Percentiles rank a stretch among this genome's conserved stretches.
phyloP scores from a whole-genome alignment of 2,888 invertebrate species.

The Leucophenga maculata region DNA sequence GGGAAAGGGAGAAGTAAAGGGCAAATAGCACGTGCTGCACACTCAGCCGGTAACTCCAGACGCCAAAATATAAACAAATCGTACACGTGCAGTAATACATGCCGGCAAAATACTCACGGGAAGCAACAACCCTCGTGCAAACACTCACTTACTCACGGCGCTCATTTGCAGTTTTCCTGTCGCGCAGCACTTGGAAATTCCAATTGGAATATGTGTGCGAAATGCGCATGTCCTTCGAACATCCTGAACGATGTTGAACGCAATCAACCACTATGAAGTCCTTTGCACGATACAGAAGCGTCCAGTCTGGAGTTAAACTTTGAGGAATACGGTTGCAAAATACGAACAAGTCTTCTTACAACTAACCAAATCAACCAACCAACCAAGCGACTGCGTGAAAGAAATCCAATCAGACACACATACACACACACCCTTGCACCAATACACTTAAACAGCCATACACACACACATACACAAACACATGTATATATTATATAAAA shows the following conservation, averaged over 20 bases:
- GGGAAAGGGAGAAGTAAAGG: neutral
- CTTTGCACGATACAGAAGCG: constrained; percentile 57
- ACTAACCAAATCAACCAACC: constrained; percentile 42
- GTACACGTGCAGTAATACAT: neutral
- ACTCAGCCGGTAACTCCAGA: constrained; percentile 16
- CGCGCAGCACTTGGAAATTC: constrained; percentile 42
- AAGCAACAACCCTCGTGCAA: constrained; percentile 38
- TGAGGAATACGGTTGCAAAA: constrained; percentile 69
- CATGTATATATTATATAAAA: constrained; percentile 57
- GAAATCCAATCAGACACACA: constrained; percentile 59
- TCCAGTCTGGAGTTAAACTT: constrained; percentile 71
- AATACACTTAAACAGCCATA: constrained; percentile 27
- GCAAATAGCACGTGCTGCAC: constrained; percentile 11
- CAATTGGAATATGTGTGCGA: constrained; percentile 52
- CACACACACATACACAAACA: constrained; percentile 41
- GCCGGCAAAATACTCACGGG: constrained; percentile 1
- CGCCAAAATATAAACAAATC: constrained; percentile 19
- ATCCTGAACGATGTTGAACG: constrained; percentile 58
- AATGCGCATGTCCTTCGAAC: constrained; percentile 69
- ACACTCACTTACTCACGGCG: constrained; percentile 41
- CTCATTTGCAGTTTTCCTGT: constrained; percentile 17
- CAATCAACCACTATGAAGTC: constrained; percentile 53
- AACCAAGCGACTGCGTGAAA: constrained; percentile 55
- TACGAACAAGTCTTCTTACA: constrained; percentile 38
- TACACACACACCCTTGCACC: constrained; percentile 37